These are phyloP conservation scores for Melanaphis sacchari DNA, from an alignment of 1,140 invertebrate species.

Conservation along the genomic window DNA sequence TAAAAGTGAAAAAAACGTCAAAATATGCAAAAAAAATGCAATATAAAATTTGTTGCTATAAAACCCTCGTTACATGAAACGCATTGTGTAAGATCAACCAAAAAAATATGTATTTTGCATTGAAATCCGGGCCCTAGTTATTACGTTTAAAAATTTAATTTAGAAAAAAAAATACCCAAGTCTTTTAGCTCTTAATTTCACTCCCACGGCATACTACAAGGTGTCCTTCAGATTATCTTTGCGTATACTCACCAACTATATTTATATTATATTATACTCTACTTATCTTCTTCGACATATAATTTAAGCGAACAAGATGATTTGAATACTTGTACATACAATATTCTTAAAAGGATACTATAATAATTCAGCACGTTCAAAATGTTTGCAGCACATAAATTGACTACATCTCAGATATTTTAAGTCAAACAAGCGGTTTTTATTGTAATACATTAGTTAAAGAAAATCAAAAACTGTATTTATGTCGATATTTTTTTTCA, in stretches of 20 bases:
- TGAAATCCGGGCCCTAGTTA: too few species aligned
- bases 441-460: not conserved
- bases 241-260: not conserved
- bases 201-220: not conserved
- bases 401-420: not conserved
- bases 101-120: too few species aligned
- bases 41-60: too few species aligned
- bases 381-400: not conserved
- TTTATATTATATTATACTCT: not conserved
- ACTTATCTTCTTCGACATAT: not conserved
- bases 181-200: not conserved
- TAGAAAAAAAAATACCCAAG: not conserved
- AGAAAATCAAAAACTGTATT: not conserved
- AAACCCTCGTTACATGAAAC: too few species aligned
- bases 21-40: too few species aligned
- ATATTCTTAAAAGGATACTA: not conserved
- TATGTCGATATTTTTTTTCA: not conserved
- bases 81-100: too few species aligned
- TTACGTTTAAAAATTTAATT: not conserved
- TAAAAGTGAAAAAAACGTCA: too few species aligned
- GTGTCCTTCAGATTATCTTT: not conserved
- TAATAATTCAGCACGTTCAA: not conserved
- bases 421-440: not conserved
- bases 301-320: not conserved
- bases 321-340: too few species aligned